These are phyloP conservation scores for Lapara coniferarum DNA, from an alignment of 2,888 invertebrate species.

Conservation along the genomic window DNA sequence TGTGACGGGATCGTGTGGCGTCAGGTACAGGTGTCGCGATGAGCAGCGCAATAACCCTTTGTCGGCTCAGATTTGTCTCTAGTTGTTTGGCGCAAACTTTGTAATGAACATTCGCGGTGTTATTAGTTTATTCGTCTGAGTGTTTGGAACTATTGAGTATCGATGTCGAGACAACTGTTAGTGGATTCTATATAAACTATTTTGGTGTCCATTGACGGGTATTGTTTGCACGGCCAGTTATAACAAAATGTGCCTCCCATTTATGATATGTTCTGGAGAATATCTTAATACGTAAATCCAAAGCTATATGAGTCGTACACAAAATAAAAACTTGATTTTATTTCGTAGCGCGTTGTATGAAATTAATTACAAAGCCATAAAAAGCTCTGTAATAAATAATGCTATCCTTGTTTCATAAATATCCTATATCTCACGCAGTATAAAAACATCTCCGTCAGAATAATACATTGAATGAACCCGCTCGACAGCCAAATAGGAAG, in stretches of 20 bases:
- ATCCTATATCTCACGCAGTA: neutral
- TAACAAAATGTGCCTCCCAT: no score
- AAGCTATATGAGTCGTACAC: no score
- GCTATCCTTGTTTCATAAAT: neutral
- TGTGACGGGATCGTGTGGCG: constrained; percentile 51
- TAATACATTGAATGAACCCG: constrained; percentile 37
- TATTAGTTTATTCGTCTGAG: constrained; percentile 14
- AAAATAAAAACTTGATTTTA: no score
- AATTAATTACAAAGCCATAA: neutral
- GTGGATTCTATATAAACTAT: no score
- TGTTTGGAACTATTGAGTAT: neutral
- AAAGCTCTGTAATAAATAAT: neutral
- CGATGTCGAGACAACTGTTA: neutral
- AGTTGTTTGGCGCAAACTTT: constrained; percentile 46
- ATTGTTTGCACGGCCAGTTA: no score
- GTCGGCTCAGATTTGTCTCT: constrained; percentile 46
- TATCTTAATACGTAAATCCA: no score
- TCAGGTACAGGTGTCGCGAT: constrained; percentile 69
- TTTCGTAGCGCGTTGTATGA: no score
- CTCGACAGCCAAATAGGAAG: constrained; percentile 38
- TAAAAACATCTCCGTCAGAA: constrained; percentile 7
- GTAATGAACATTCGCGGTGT: constrained; percentile 12
- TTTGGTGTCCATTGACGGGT: no score
- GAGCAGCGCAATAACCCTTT: constrained; percentile 61
- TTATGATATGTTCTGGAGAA: no score